Conservation (phyloP, 2,888 invertebrate genomes). For the Isoperla grammatica region DNA sequence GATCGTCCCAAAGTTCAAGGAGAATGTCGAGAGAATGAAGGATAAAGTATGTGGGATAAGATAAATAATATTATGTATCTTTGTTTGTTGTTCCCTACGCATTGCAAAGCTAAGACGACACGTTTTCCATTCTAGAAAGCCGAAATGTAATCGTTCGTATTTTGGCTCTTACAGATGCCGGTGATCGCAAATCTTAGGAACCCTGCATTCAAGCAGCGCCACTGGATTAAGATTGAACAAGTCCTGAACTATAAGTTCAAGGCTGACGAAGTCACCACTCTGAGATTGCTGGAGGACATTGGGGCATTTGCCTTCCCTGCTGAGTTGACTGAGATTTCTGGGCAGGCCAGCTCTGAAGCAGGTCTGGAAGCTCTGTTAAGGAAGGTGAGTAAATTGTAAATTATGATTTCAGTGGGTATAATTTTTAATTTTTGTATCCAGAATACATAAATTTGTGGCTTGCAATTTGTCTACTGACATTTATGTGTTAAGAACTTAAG, state of each 20-base stretch:
- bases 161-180: conserved; percentile 52
- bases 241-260: conserved; percentile 67
- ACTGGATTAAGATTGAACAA: conserved; percentile 78
- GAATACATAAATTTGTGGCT: no score
- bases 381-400: conserved; percentile 48
- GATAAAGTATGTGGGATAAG: conserved; percentile 54
- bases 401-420: no score
- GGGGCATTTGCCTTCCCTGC: conserved; percentile 69
- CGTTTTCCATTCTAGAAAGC: no score
- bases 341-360: conserved; percentile 83
- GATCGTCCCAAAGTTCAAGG: conserved; percentile 69
- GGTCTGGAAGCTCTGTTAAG: conserved; percentile 73
- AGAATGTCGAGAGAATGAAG: conserved; percentile 70
- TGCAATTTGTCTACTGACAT: no score
- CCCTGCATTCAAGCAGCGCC: conserved; percentile 69
- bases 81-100: conserved; percentile 26
- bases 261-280: conserved; percentile 59
- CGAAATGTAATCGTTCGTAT: conserved; percentile 18
- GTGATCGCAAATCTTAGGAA: conserved; percentile 76
- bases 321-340: conserved; percentile 76
- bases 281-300: conserved; percentile 62
- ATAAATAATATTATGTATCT: not conserved
- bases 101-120: conserved; percentile 17
- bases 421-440: no score
- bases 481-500: no score